These are phyloP conservation scores for Aleiodes alternator DNA, from an alignment of 2,888 invertebrate species.

Conservation along the genomic window DNA sequence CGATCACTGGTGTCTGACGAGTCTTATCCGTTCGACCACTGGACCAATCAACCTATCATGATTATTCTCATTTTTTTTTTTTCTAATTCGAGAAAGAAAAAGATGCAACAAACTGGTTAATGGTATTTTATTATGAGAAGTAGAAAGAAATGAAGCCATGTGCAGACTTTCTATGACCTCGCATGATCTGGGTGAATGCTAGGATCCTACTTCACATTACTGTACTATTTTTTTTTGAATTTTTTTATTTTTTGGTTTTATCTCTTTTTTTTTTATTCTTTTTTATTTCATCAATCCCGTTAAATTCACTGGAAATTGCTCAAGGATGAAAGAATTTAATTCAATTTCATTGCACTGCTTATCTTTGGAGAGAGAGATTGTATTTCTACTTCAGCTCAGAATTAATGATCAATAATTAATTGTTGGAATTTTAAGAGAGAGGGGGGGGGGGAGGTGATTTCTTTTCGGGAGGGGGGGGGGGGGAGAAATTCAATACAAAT, in stretches of 20 bases:
- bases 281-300: neutral
- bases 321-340: conserved; percentile 1
- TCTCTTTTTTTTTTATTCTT: neutral
- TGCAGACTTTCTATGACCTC: conserved; percentile 22
- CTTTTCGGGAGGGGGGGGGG: too few species aligned
- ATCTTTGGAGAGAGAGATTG: too few species aligned
- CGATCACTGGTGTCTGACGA: too few species aligned
- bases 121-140: conserved; percentile 1
- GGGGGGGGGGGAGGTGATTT: too few species aligned
- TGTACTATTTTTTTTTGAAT: neutral
- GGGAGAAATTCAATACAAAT: neutral
- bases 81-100: too few species aligned
- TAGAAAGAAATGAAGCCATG: conserved; percentile 18
- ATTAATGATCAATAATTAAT: too few species aligned
- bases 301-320: neutral
- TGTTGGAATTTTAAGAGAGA: too few species aligned
- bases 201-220: conserved; percentile 13
- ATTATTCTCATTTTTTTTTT: too few species aligned
- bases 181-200: conserved; percentile 24
- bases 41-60: too few species aligned
- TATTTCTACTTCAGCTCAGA: too few species aligned
- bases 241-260: too few species aligned
- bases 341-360: neutral
- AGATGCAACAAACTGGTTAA: neutral
- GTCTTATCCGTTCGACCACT: too few species aligned